Base-by-base conservation (phyloP, 2,113 vertebrate species). In the Lampris incognitus region DNA sequence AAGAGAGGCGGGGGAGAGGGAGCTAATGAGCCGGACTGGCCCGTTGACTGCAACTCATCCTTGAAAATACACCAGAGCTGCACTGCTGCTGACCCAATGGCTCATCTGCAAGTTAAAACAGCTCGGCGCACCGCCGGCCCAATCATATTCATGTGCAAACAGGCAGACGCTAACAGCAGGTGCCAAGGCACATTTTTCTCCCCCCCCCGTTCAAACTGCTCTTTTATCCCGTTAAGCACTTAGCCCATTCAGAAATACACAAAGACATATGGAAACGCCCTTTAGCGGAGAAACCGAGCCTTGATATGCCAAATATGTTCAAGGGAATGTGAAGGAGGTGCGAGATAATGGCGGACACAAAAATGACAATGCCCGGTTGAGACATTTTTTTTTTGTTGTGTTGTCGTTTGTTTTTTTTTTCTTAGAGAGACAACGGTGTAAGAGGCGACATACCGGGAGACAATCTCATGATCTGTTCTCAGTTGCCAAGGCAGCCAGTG, bases 31-130 rank as follows among this genome's bases (percentile, higher is more conserved):
- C 63, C 57, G 42, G 55, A 40, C 77, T 85, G 74, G 86, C 87
- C 85, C 85, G 87, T 88, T 90, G 90, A 93, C 88, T 91, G 82
- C 77, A 84, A 79, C 87, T 85, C 84, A 85, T 85, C 82, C 83
- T 87, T 87, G 88, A 89, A 89, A 91, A 89, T 59, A 86, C 82
- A 90, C 82, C 85, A 77, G 82, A 86, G 89, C 87, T 81, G 78
- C 78, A 84, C 85, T 64, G 80, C 78, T 76, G 69, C 79, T 91
- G 89, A 92, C 90, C 88, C 81, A 86, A 81, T 84, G 81, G 89
- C 90, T 94, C 91, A 94, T 93, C 93, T 94, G 92, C 92, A 93
- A 93, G 91, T 93, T 93, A 93, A 94, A 93, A 90, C 79, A 92
- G 82, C 84, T 71, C 72, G 0, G 81, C 62, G 37, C 74, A 76